Percentiles rank a stretch among this genome's conserved stretches.
phyloP scores from a whole-genome alignment of 92 coral and sea anemone genomes.

The Metridium senile region DNA sequence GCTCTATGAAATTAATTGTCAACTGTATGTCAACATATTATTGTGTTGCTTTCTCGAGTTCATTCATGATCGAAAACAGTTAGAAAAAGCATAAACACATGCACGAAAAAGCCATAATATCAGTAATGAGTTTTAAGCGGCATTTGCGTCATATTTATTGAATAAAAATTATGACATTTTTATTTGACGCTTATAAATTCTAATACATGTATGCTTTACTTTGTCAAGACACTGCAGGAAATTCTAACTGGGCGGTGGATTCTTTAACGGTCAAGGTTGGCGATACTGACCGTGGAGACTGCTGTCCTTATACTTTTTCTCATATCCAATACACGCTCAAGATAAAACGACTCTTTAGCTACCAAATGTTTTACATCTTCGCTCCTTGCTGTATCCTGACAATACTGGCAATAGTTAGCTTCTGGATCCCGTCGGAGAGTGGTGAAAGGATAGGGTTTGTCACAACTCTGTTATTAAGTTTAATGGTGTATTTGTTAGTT shows the following conservation, averaged over 20 bases:
- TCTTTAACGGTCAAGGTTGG: not conserved
- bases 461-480: slow-evolving; percentile 61
- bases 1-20: no score
- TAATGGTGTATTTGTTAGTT: slow-evolving; percentile 65
- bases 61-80: no score
- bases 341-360: slow-evolving; percentile 46
- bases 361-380: slow-evolving; percentile 52
- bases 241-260: slow-evolving; percentile 49
- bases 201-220: not conserved
- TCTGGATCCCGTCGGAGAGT: slow-evolving; percentile 65
- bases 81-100: no score
- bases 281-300: slow-evolving; percentile 35
- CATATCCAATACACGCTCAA: slow-evolving; percentile 30
- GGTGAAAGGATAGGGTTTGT: slow-evolving; percentile 80
- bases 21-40: no score
- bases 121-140: no score
- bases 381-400: slow-evolving; percentile 55
- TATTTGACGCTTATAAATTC: not conserved
- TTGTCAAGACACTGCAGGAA: slow-evolving; percentile 34
- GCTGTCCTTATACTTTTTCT: slow-evolving; percentile 48
- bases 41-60: no score
- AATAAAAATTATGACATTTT: no score
- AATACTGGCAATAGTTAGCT: slow-evolving; percentile 50
- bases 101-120: no score
- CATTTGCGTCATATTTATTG: no score